These are phyloP conservation scores for Parus major DNA, from an alignment of 2,113 vertebrate genomes.

Conservation along the genomic window DNA sequence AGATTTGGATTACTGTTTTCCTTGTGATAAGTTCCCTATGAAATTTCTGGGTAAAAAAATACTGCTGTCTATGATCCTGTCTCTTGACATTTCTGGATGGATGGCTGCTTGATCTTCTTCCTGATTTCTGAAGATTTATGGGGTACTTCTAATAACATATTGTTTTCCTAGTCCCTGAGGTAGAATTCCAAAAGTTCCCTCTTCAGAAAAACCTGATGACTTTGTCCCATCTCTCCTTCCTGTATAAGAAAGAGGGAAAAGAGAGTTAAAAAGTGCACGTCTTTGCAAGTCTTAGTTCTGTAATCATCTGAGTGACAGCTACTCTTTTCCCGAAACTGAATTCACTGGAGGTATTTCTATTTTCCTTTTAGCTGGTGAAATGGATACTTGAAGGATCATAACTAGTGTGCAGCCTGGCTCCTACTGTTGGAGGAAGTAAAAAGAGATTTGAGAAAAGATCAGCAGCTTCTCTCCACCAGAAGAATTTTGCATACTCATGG, in stretches of 20 bases:
- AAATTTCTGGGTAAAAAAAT: not conserved
- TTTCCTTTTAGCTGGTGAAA: not conserved
- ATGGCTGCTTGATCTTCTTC: not conserved
- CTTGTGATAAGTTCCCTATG: not conserved
- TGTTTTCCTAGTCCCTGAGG: not conserved
- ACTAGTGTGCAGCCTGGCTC: not conserved
- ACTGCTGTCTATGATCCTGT: not conserved
- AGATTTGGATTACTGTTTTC: not conserved
- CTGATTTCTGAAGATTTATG: not conserved
- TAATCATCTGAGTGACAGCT: not conserved
- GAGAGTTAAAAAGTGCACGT: not conserved
- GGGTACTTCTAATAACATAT: not conserved
- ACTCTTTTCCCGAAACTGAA: not conserved
- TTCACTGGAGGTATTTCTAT: not conserved
- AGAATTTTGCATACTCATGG: not conserved
- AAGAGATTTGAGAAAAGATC: not conserved
- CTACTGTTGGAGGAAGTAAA: not conserved
- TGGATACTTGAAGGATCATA: not conserved
- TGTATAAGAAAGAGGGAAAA: not conserved
- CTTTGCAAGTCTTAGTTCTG: not conserved
- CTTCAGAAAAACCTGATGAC: not conserved
- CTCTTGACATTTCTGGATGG: not conserved
- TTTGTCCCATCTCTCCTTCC: not conserved
- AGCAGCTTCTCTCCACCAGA: not conserved
- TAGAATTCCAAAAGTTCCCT: not conserved